phyloP scores from a whole-genome alignment of 1,140 invertebrate species.

The Muscidifurax raptorellus region DNA sequence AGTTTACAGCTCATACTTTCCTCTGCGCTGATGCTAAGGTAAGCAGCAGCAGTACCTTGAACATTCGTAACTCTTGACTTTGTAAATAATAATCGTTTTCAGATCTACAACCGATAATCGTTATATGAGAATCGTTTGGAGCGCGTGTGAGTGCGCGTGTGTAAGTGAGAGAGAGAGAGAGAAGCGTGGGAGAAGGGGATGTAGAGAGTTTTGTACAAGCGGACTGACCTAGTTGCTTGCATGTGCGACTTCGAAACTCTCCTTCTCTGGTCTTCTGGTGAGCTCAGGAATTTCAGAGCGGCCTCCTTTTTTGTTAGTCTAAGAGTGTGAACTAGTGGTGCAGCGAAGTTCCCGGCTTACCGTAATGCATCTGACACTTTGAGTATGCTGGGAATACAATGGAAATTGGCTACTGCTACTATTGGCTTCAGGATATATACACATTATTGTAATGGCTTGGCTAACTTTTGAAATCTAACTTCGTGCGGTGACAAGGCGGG shows the following conservation, averaged over 20 bases:
- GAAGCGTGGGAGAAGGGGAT: too few species aligned
- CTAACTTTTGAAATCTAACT: too few species aligned
- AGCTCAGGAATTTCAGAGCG: not conserved
- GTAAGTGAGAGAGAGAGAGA: not conserved
- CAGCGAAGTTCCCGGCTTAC: not conserved
- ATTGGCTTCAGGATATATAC: not conserved
- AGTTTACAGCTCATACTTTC: too few species aligned
- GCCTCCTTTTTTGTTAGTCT: not conserved
- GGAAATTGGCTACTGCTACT: not conserved
- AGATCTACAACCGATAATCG: not conserved
- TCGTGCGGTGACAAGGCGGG: too few species aligned
- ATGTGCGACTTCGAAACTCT: constrained; percentile 1
- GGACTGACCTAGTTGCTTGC: constrained; percentile 9
- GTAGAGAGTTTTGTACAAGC: not conserved
- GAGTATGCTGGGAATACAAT: not conserved
- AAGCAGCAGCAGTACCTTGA: too few species aligned
- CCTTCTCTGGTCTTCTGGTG: not conserved
- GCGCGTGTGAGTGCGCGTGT: too few species aligned
- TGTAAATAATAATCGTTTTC: not conserved
- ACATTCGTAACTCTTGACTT: too few species aligned
- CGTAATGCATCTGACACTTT: not conserved
- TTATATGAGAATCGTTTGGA: not conserved
- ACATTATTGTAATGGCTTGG: not conserved
- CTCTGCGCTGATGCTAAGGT: too few species aligned
- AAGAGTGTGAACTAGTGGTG: not conserved